Conservation (phyloP, 2,113 vertebrate genomes). For the Fregetta grallaria region DNA sequence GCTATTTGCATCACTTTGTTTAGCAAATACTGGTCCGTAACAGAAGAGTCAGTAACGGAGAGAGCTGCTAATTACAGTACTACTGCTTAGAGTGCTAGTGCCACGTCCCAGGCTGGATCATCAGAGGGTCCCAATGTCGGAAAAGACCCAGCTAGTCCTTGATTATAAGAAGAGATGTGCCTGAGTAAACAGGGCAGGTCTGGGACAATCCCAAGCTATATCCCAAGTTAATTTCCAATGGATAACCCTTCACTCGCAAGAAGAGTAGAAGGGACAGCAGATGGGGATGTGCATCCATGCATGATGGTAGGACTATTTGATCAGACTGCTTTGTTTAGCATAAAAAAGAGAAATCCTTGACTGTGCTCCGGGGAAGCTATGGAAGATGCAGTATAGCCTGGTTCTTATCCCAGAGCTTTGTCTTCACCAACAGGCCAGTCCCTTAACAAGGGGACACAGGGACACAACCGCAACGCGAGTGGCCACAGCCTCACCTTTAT, state of each 20-base stretch:
- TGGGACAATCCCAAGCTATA: background rate
- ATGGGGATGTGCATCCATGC: background rate
- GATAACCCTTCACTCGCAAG: background rate
- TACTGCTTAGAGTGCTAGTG: background rate
- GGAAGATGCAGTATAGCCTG: background rate
- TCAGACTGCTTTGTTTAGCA: background rate
- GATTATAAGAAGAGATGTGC: background rate
- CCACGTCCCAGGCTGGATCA: background rate
- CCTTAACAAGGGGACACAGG: background rate
- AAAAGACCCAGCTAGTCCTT: background rate
- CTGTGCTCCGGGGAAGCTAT: background rate
- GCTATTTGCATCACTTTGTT: background rate
- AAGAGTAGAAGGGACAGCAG: background rate
- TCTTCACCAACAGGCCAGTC: background rate
- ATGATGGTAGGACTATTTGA: background rate
- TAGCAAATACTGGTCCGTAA: background rate
- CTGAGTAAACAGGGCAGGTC: background rate
- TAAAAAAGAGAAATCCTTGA: background rate
- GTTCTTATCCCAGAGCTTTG: background rate
- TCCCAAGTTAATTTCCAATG: background rate
- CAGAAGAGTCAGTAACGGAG: background rate
- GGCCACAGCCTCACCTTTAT: background rate
- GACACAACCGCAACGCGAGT: fast-evolving
- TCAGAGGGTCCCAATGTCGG: background rate
- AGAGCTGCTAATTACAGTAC: background rate